Percentiles rank a stretch among this genome's conserved stretches.
phyloP scores from a whole-genome alignment of 2,113 vertebrate genomes.

The Spea multiplicata region DNA sequence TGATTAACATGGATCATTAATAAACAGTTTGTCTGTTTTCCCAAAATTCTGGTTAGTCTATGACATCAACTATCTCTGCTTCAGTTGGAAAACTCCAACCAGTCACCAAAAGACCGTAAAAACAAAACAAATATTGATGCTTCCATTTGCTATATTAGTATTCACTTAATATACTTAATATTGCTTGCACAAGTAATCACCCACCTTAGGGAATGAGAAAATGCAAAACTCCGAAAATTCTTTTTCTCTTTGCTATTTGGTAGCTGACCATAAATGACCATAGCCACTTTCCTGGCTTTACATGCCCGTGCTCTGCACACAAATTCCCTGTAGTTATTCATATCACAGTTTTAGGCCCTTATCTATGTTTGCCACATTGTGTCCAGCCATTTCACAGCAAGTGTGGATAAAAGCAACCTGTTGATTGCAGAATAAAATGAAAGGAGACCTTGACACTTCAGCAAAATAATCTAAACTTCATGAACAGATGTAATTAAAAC shows the following conservation, averaged over 20 bases:
- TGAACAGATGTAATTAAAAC: constrained; percentile 33
- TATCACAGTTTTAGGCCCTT: constrained; percentile 34
- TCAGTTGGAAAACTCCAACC: too few species aligned
- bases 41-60: too few species aligned
- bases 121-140: not conserved
- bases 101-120: not conserved
- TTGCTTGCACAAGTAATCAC: constrained; percentile 1
- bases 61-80: too few species aligned
- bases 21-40: too few species aligned
- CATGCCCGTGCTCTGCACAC: constrained; percentile 30
- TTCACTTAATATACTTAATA: constrained; percentile 43
- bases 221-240: constrained; percentile 41
- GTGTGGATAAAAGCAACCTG: constrained; percentile 8
- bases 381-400: constrained; percentile 12
- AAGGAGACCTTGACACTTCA: constrained; percentile 26
- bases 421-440: constrained; percentile 25
- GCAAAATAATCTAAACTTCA: constrained; percentile 25
- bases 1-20: too few species aligned
- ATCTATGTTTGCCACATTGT: constrained; percentile 42
- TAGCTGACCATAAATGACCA: constrained; percentile 26
- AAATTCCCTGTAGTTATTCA: constrained; percentile 35
- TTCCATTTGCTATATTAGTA: constrained; percentile 17
- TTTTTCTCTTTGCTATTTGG: not conserved
- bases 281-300: constrained; percentile 4
- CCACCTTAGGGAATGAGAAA: constrained; percentile 22